Base-by-base conservation (phyloP, 2,888 invertebrate genomes). In the Eristalis arbustorum region DNA sequence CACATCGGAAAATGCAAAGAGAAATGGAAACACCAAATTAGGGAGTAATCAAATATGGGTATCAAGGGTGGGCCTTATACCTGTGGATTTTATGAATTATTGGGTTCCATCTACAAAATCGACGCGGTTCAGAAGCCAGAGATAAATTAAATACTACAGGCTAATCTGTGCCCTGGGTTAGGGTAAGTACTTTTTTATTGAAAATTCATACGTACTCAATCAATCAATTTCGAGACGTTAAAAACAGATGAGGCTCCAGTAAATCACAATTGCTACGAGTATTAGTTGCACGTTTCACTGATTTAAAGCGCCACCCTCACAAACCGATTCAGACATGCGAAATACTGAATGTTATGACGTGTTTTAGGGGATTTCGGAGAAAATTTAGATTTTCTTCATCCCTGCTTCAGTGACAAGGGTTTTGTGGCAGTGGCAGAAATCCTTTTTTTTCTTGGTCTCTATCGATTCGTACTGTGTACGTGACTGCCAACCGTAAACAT, bases 401-500 rank as follows among this genome's bases (percentile, higher is more conserved):
- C 49, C 18, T 18, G 49, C 8, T 18, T 8, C 18, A 49, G 6
- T 49, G 49, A 49, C 18, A 18, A 49, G 49, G 49, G 49, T 18
- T 18, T 59, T 59, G 25, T 25, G 25, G 59, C 13, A 13, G 13
- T 59, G 25, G 14, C 59, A 23, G 34, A 62, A n/a, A 40, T n/a
- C 23, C 31, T 37, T 61, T 49, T 23, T 31, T 31, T 31, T 31
- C 10, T 25, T 25, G 3, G 8, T 31, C 31, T 31, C 31, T 5
- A 0, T 18, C 37, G 3, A 37, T 37, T 40, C 42, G 8, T 57
- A 11, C n/a, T 37, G 3, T 11, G 22, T 64, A 72, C 71, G 72
- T 72, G 72, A 23, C 34, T 66, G 64, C 14, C 40, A 72, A 56
- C 42, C 69, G 13, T 64, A 64, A 71, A 71, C 71, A 64, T 42